These are phyloP conservation scores for Ophion obscuratus DNA, from an alignment of 2,888 invertebrate genomes.

Conservation along the genomic window DNA sequence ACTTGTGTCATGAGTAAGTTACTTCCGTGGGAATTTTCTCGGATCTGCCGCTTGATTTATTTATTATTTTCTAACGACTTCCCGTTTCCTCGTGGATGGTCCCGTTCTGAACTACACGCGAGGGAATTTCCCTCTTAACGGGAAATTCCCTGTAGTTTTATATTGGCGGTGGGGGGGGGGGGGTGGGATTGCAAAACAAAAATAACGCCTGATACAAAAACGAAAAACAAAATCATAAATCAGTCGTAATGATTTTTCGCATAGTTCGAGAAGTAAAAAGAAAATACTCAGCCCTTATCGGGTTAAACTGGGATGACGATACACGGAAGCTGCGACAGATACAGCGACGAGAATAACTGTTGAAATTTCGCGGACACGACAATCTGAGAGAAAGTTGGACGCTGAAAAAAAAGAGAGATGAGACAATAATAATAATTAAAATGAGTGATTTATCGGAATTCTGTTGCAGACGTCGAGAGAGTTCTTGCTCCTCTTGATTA, in stretches of 20 bases:
- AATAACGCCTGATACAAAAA: too few relatives aligned
- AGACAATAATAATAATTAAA: slow-evolving; percentile 11
- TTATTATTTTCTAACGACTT: slow-evolving; percentile 41
- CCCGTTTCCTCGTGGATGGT: slow-evolving; percentile 31
- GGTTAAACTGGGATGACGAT: background rate
- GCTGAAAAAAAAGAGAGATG: background rate
- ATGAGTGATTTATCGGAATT: slow-evolving; percentile 50
- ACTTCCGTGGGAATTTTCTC: slow-evolving; percentile 35
- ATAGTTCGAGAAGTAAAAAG: background rate
- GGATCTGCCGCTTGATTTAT: slow-evolving; percentile 2
- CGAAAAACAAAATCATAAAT: background rate
- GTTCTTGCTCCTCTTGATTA: slow-evolving; percentile 53
- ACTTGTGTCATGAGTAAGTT: background rate
- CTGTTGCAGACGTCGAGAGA: slow-evolving; percentile 34
- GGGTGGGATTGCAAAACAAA: background rate
- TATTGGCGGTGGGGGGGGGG: background rate
- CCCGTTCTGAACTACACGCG: background rate
- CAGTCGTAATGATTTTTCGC: background rate
- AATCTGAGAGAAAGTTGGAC: slow-evolving; percentile 13
- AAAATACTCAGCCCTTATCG: background rate
- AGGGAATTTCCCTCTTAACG: background rate
- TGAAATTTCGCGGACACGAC: slow-evolving; percentile 1
- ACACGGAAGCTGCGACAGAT: slow-evolving; percentile 8
- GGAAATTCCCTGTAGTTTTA: slow-evolving; percentile 40
- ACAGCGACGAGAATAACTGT: slow-evolving; percentile 15